Conservation (phyloP, 2,113 vertebrate genomes). For the Progne subis region DNA sequence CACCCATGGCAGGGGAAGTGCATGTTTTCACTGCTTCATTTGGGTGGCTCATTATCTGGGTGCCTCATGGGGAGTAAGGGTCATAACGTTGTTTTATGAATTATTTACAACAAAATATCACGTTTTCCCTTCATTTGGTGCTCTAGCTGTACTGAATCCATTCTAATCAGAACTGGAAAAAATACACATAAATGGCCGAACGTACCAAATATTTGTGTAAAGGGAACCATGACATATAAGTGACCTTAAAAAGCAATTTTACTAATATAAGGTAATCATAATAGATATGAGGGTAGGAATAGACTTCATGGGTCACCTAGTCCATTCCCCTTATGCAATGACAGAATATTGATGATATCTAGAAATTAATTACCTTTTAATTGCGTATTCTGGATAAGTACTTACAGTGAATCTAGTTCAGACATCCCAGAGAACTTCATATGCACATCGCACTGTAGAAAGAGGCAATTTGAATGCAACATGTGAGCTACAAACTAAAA, state of each 20-base stretch:
- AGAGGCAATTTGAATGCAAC: neutral
- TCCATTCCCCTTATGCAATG: conserved; percentile 32
- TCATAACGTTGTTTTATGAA: conserved; percentile 8
- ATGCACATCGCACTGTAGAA: neutral
- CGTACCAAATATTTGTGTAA: neutral
- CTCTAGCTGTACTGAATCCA: neutral
- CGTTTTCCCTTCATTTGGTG: neutral
- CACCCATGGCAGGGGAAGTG: conserved; percentile 9
- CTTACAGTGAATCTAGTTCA: neutral
- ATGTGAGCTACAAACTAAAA: conserved; percentile 32
- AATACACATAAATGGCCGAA: neutral
- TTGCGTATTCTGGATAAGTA: conserved; percentile 8
- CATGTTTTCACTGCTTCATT: neutral
- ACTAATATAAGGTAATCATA: conserved; percentile 51
- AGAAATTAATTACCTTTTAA: conserved; percentile 18
- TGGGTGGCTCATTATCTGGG: neutral
- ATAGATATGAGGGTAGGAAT: conserved; percentile 54
- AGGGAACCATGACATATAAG: neutral
- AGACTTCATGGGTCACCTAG: conserved; percentile 51
- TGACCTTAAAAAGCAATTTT: conserved; percentile 50
- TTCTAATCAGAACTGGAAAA: neutral
- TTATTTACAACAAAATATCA: conserved; percentile 26
- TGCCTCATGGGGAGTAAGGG: neutral
- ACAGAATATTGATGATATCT: conserved; percentile 36
- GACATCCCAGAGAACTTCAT: neutral